A percentile compares a stretch with the other conserved stretches of the same genome.
Conservation (phyloP, 1,140 invertebrate species). For the Anastatus disparis region DNA sequence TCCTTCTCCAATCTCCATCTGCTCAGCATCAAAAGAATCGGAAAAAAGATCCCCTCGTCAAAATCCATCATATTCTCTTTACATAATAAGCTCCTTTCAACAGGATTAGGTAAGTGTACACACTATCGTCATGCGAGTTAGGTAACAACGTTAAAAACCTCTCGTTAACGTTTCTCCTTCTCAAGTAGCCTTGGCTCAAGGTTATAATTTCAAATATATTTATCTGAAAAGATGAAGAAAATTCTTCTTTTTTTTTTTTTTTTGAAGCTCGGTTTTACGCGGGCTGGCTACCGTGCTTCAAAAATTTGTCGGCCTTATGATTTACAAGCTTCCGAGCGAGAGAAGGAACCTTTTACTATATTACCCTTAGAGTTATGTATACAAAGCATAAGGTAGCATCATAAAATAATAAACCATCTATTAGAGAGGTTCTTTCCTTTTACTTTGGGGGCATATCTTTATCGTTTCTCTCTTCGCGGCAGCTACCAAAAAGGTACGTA, state of each 20-base stretch:
- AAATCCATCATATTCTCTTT: too few species aligned
- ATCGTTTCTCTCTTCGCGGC: not conserved
- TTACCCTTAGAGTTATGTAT: slow-evolving; percentile 45
- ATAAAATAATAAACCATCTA: slow-evolving; percentile 63
- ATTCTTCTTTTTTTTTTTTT: too few species aligned
- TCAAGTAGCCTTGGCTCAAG: slow-evolving; percentile 8
- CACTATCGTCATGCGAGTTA: slow-evolving; percentile 23
- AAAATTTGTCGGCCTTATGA: slow-evolving; percentile 43
- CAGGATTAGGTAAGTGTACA: too few species aligned
- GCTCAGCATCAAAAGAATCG: too few species aligned
- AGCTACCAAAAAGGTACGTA: not conserved
- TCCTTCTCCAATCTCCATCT: too few species aligned
- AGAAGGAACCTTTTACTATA: too few species aligned
- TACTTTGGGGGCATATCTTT: too few species aligned
- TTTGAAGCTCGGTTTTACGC: slow-evolving; percentile 23
- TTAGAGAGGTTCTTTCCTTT: slow-evolving; percentile 44
- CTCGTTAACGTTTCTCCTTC: slow-evolving; percentile 19
- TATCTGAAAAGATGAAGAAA: too few species aligned
- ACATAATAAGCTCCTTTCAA: too few species aligned
- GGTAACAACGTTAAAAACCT: slow-evolving; percentile 15
- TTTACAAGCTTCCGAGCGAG: too few species aligned
- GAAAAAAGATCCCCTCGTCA: too few species aligned
- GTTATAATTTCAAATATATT: too few species aligned
- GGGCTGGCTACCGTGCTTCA: slow-evolving; percentile 44
- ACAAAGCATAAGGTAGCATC: slow-evolving; percentile 54